phyloP scores from a whole-genome alignment of 92 coral and sea anemone species.

The Porites lobata region DNA sequence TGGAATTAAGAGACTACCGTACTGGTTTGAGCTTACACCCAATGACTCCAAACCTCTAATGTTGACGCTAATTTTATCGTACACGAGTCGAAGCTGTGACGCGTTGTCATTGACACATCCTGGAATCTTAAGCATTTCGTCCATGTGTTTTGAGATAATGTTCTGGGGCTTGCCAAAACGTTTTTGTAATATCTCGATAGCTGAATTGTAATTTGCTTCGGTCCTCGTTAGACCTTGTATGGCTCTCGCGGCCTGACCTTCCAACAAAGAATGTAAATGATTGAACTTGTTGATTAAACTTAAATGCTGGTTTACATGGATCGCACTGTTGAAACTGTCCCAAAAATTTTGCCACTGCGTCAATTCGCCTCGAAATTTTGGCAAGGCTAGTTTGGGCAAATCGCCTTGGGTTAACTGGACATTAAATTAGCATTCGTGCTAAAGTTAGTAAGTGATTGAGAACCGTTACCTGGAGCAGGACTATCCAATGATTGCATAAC shows the following conservation, averaged over 20 bases:
- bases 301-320: slow-evolving; percentile 23
- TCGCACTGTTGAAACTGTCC: slow-evolving; percentile 64
- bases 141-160: slow-evolving; percentile 59
- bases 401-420: slow-evolving; percentile 6
- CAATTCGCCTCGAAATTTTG: slow-evolving; percentile 9
- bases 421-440: neutral
- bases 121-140: slow-evolving; percentile 67
- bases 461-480: neutral
- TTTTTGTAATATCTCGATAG: slow-evolving; percentile 45
- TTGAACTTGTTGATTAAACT: slow-evolving; percentile 54
- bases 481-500: neutral
- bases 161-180: slow-evolving; percentile 61
- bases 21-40: slow-evolving; percentile 50
- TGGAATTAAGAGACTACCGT: slow-evolving; percentile 67
- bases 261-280: slow-evolving; percentile 59
- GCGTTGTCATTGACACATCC: slow-evolving; percentile 42
- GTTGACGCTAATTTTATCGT: slow-evolving; percentile 59
- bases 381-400: slow-evolving; percentile 62
- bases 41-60: slow-evolving; percentile 57
- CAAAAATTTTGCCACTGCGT: slow-evolving; percentile 64
- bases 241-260: slow-evolving; percentile 46
- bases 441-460: neutral
- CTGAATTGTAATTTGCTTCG: slow-evolving; percentile 44
- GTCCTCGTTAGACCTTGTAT: slow-evolving; percentile 40
- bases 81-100: slow-evolving; percentile 56